Evolutionary conservation across 2,888 invertebrate species (phyloP).

Genomic region (Agonopterix heracliana): DNA sequence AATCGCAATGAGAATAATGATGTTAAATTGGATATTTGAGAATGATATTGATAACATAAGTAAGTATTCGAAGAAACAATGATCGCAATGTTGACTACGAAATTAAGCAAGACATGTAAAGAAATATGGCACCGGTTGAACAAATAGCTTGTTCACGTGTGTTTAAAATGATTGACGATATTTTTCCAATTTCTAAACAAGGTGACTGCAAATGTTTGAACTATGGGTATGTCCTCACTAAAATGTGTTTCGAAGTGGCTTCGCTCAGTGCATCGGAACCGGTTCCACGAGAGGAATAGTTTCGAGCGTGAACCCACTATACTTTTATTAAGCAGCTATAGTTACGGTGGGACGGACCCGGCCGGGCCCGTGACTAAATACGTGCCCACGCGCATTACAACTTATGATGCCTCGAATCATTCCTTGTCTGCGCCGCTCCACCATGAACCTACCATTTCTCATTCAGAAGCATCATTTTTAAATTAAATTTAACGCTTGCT

Average conservation of each 20-base stretch:
- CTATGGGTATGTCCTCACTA: conserved; percentile 5
- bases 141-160: no score
- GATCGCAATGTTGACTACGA: conserved; percentile 3
- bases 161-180: not conserved
- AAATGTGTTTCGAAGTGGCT: not conserved
- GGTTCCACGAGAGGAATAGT: conserved; percentile 56
- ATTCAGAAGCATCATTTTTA: conserved; percentile 51
- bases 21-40: conserved; percentile 13
- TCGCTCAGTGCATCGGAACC: conserved; percentile 38
- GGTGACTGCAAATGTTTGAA: not conserved
- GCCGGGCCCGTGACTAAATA: conserved; percentile 61
- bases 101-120: conserved; percentile 13
- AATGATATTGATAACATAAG: not conserved
- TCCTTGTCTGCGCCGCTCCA: conserved; percentile 28
- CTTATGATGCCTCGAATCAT: conserved; percentile 52
- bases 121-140: no score
- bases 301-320: conserved; percentile 40
- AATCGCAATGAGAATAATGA: conserved; percentile 5
- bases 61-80: not conserved
- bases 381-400: conserved; percentile 60
- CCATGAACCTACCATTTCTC: conserved; percentile 30
- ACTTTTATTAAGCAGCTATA: conserved; percentile 50
- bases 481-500: conserved; percentile 65
- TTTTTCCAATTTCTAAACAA: no score
- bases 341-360: conserved; percentile 42